These are phyloP conservation scores for Pteronotus mesoamericanus DNA, from an alignment of 2,797 vertebrate species.

Conservation along the genomic window DNA sequence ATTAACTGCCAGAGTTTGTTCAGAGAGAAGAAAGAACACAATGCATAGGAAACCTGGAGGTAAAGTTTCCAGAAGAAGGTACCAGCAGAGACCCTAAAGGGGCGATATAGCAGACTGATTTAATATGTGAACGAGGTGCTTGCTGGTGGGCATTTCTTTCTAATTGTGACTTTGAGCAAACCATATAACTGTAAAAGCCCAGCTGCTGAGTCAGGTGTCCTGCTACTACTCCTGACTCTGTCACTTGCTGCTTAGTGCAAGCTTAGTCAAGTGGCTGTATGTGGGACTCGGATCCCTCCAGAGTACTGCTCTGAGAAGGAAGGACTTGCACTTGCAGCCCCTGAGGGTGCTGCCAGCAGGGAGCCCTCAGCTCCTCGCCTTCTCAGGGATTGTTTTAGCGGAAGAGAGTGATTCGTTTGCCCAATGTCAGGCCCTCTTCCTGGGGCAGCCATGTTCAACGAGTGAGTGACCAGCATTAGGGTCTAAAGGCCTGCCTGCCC, in stretches of 20 bases:
- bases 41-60: not conserved
- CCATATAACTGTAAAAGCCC: not conserved
- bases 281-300: not conserved
- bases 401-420: not conserved
- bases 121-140: not conserved
- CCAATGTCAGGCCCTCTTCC: not conserved
- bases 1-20: not conserved
- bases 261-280: not conserved
- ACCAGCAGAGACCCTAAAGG: not conserved
- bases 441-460: not conserved
- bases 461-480: not conserved
- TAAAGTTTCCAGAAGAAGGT: not conserved
- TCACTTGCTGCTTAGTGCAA: not conserved
- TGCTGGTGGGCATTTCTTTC: not conserved
- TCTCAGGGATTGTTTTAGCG: not conserved
- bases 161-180: not conserved
- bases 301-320: not conserved
- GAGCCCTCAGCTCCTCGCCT: not conserved
- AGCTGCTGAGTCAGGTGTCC: not conserved
- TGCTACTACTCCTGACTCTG: not conserved
- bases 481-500: not conserved
- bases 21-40: not conserved
- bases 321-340: not conserved
- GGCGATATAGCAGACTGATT: not conserved
- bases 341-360: not conserved